These are phyloP conservation scores for Yoshiicerus persimilis DNA, from an alignment of 1,140 invertebrate genomes.

Conservation along the genomic window DNA sequence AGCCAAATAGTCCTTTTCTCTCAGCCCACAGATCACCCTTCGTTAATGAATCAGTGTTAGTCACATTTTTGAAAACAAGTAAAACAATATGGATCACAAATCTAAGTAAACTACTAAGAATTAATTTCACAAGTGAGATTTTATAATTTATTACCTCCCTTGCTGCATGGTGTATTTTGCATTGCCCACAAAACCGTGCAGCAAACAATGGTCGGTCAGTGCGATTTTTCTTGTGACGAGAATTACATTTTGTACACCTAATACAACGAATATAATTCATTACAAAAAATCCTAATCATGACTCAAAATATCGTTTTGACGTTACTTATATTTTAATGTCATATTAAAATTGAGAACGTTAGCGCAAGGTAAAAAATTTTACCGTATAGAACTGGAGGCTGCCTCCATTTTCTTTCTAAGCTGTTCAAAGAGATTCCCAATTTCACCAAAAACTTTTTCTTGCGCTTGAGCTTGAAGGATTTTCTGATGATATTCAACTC, in stretches of 20 bases:
- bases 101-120: too few species aligned
- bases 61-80: too few species aligned
- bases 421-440: conserved; percentile 77
- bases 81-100: too few species aligned
- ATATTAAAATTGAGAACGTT: too few species aligned
- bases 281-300: not conserved
- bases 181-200: conserved; percentile 82
- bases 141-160: conserved; percentile 71
- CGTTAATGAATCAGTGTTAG: too few species aligned
- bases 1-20: conserved; percentile 74
- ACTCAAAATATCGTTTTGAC: too few species aligned
- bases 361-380: too few species aligned
- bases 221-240: conserved; percentile 79
- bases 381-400: conserved; percentile 82
- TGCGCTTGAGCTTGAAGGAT: conserved; percentile 57
- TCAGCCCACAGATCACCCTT: conserved; percentile 96
- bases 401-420: conserved; percentile 91
- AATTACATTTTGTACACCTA: conserved; percentile 86
- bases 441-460: conserved; percentile 79
- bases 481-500: conserved; percentile 48
- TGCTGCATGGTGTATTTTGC: conserved; percentile 86
- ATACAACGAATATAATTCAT: not conserved
- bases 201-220: conserved; percentile 84
- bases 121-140: too few species aligned
- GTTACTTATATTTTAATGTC: too few species aligned